Base-by-base conservation (phyloP, 2,888 invertebrate species). In the Drosophila robusta region DNA sequence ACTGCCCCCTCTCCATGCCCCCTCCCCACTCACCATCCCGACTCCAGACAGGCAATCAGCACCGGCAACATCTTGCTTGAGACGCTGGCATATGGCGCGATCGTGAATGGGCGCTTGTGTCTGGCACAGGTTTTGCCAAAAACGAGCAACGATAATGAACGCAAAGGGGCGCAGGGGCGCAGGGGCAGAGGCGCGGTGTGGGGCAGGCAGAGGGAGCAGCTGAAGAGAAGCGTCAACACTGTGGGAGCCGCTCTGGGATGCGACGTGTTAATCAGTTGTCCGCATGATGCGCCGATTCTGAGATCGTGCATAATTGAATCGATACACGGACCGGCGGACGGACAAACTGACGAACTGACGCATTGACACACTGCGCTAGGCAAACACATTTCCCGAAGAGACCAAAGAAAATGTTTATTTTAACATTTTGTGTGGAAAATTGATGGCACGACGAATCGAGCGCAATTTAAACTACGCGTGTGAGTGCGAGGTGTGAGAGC, bases 401-500 rank as follows among this genome's bases (percentile, higher is more conserved):
- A 58, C 67, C 45, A 69, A 70, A 9, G 60, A 74, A 80, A 78
- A 78, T 81, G 67, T 76, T 78, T 75, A 70, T 52, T 68, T 66
- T 58, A 70, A 70, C 64, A 65, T 62, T 58, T 61, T 51, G 32
- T 79, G 36, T 61, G 62, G 58, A 52, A 86, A 73, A 89, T 83
- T 89, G 86, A 88, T 83, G 78, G 77, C 74, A 82, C 84, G 70
- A 70, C 62, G 70, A 61, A 72, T 66, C 44, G 68, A 83, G 68
- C 81, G 70, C 80, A 88, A 88, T 83, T 83, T 88, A 88, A 83
- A 83, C 83, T 86, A 83, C 83, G 83, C 84, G 89, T 83, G 83
- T 86, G 83, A 83, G 83, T 85, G 72, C 62, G 66, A 58, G 66
- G 44, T 52, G 76, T 49, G 55, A 58, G 50, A 9, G n/a, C n/a